Evolutionary conservation across 2,113 vertebrate genomes (phyloP), one percentile per base, ranked within the genome.

Genomic region (Rallus limicola): DNA sequence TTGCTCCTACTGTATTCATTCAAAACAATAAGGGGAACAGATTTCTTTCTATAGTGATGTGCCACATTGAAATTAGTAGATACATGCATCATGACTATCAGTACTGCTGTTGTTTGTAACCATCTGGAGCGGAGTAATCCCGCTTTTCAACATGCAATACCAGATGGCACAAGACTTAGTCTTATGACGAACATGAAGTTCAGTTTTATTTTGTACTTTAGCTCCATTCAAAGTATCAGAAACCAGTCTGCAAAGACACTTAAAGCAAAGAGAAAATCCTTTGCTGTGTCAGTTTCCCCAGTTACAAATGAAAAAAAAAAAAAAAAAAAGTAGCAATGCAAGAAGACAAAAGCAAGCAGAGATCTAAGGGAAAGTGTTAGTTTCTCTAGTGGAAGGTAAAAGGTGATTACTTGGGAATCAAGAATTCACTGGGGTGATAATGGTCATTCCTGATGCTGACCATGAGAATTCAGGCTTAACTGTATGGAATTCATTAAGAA

Each of bases 361-460:
- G 25, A 4, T 33, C 64, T 63, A 70, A 29, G 16, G n/a, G 18
- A 18, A 58, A 70, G 2, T 29, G 18, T 42, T 11, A 23, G 21
- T 36, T 82, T 84, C 64, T 92, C 10, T 60, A 62, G 25, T 38
- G 44, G 26, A 10, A 29, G 13, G 8, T 55, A 74, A 62, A 26
- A 48, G 9, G 5, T 65, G 36, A 46, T 56, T 82, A 44, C 14
- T 29, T 56, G 33, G 15, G 17, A 65, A 48, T 28, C 20, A 40
- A 56, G 3, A 9, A n/a, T 36, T 55, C 34, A 38, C 5, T 52
- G 16, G 0, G 0, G 38, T 56, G 5, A 13, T 13, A 38, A 48
- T 8, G 38, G 5, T 53, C 33, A 19, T 3, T 25, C 25, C 59
- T 77, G 23, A 16, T 65, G 10, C 9, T 59, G 53, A 82, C 11